Conservation (phyloP, 2,113 vertebrate species). For the Cacatua alba region DNA sequence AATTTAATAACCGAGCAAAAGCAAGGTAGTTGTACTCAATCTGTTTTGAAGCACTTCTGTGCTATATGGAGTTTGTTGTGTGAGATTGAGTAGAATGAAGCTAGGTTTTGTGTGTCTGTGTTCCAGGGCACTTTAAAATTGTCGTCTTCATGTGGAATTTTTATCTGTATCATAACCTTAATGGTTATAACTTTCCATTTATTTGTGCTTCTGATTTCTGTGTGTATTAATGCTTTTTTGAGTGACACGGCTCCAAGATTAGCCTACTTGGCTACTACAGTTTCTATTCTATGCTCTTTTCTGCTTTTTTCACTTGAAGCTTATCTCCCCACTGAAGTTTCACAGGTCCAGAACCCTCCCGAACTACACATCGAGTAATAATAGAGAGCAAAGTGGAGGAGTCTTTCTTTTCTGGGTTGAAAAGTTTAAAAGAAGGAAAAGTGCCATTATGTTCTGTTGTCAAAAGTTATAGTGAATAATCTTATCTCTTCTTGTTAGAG, state of each 20-base stretch:
- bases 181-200: not conserved
- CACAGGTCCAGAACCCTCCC: not conserved
- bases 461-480: not conserved
- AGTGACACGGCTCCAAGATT: not conserved
- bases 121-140: not conserved
- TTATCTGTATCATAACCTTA: not conserved
- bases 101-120: not conserved
- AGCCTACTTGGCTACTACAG: rapidly evolving
- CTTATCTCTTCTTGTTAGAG: not conserved
- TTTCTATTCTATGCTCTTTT: not conserved
- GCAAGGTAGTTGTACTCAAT: not conserved
- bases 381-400: not conserved
- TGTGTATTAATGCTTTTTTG: not conserved
- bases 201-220: not conserved
- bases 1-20: not conserved
- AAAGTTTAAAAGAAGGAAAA: not conserved
- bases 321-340: not conserved
- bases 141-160: not conserved
- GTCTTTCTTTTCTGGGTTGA: not conserved
- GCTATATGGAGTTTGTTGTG: not conserved
- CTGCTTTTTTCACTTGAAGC: not conserved
- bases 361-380: not conserved
- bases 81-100: not conserved
- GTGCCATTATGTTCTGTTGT: not conserved
- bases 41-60: not conserved